These are phyloP conservation scores for Gortyna flavago DNA, from an alignment of 2,888 invertebrate species.

Conservation along the genomic window DNA sequence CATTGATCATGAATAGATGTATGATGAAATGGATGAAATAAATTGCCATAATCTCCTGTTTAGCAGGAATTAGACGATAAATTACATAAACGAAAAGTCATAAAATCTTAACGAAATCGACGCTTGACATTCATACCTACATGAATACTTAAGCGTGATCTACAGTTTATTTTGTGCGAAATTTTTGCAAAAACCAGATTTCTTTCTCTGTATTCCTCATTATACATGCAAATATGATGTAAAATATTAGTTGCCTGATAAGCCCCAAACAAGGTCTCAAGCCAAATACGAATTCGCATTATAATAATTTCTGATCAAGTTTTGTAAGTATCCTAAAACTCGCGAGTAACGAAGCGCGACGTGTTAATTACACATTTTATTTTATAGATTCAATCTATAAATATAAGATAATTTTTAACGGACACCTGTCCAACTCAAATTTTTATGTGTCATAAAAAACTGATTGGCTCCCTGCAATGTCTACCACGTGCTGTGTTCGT, in stretches of 20 bases:
- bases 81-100: conserved; percentile 37
- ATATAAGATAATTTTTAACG: conserved; percentile 45
- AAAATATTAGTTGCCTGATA: conserved; percentile 65
- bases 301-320: conserved; percentile 60
- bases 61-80: conserved; percentile 40
- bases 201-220: conserved; percentile 67
- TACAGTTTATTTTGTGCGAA: conserved; percentile 51
- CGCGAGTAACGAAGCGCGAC: conserved; percentile 44
- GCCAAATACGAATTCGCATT: conserved; percentile 44
- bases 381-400: conserved; percentile 52
- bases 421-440: conserved; percentile 62
- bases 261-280: conserved; percentile 49
- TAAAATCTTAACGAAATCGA: conserved; percentile 50
- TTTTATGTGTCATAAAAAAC: conserved; percentile 47
- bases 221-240: conserved; percentile 72
- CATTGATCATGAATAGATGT: conserved; percentile 40
- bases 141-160: conserved; percentile 39
- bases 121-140: conserved; percentile 55
- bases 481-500: conserved; percentile 58
- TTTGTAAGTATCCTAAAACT: conserved; percentile 39
- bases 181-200: conserved; percentile 62
- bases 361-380: conserved; percentile 66
- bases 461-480: conserved; percentile 57
- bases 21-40: conserved; percentile 41
- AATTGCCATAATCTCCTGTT: conserved; percentile 43